Percentiles rank a stretch among this genome's conserved stretches.
Conservation (phyloP, 1,140 invertebrate genomes). For the Zaprionus vittiger region DNA sequence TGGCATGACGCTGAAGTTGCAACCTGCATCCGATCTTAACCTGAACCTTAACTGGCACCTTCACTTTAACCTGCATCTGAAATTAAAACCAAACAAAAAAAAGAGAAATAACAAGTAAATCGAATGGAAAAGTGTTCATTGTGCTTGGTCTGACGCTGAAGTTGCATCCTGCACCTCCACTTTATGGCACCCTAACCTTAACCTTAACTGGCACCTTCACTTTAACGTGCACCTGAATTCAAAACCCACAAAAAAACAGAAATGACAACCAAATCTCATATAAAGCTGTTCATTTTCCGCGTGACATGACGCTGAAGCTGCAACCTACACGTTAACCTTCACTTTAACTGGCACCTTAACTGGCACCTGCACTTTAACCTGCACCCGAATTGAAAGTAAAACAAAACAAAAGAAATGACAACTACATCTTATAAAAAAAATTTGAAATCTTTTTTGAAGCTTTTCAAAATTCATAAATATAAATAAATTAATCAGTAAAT, state of each 20-base stretch:
- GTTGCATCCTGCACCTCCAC: no score
- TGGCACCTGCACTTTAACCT: no score
- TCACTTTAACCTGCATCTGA: no score
- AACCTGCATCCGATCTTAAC: not conserved
- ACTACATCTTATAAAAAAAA: not conserved
- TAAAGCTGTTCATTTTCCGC: not conserved
- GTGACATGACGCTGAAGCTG: not conserved
- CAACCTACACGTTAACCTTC: not conserved
- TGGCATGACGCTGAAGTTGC: not conserved
- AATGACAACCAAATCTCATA: not conserved
- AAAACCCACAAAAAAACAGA: not conserved
- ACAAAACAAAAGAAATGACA: not conserved
- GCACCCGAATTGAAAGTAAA: not conserved
- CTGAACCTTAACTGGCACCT: no score
- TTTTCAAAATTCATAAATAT: not conserved
- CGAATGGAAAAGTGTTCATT: no score
- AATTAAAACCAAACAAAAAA: not conserved
- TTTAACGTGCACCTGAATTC: not conserved
- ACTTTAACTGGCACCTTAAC: no score
- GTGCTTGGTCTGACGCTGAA: not conserved
- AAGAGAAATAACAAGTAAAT: not conserved
- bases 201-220: no score
- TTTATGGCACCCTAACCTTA: no score
- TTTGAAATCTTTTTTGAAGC: not conserved
- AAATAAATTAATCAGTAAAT: not conserved